These are phyloP conservation scores for Eremobia ochroleuca DNA, from an alignment of 2,888 invertebrate species.

Conservation along the genomic window DNA sequence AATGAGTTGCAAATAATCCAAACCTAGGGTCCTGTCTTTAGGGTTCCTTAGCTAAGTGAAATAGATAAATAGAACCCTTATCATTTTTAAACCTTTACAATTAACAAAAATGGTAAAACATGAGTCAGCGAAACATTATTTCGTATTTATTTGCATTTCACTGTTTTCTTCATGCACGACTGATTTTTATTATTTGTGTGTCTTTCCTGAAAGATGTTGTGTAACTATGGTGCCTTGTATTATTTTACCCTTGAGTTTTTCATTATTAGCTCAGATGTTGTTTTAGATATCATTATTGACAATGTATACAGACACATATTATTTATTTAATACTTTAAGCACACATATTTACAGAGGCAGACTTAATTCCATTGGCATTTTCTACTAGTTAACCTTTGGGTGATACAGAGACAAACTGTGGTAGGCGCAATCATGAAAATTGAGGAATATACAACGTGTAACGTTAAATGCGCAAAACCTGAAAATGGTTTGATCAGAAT, in stretches of 20 bases:
- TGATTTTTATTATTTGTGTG: not conserved
- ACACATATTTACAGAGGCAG: too few species aligned
- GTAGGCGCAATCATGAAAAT: too few species aligned
- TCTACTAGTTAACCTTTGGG: too few species aligned
- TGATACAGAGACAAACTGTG: too few species aligned
- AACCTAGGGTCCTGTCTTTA: not conserved
- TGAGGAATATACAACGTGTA: too few species aligned
- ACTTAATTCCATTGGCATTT: too few species aligned
- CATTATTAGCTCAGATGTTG: not conserved
- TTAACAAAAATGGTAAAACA: not conserved
- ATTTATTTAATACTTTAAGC: too few species aligned
- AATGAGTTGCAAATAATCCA: not conserved
- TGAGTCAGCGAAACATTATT: not conserved
- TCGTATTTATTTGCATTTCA: not conserved
- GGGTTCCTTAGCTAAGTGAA: not conserved
- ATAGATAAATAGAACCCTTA: not conserved
- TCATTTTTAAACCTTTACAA: too few species aligned
- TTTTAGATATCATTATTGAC: not conserved
- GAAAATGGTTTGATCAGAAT: too few species aligned
- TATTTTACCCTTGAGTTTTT: not conserved
- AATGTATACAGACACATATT: too few species aligned
- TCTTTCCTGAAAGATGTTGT: too few species aligned
- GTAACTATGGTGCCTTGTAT: not conserved
- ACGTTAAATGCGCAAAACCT: too few species aligned
- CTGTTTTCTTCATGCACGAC: constrained; percentile 8